Base-by-base conservation (phyloP, 2,113 vertebrate species). In the Nerophis lumbriciformis region DNA sequence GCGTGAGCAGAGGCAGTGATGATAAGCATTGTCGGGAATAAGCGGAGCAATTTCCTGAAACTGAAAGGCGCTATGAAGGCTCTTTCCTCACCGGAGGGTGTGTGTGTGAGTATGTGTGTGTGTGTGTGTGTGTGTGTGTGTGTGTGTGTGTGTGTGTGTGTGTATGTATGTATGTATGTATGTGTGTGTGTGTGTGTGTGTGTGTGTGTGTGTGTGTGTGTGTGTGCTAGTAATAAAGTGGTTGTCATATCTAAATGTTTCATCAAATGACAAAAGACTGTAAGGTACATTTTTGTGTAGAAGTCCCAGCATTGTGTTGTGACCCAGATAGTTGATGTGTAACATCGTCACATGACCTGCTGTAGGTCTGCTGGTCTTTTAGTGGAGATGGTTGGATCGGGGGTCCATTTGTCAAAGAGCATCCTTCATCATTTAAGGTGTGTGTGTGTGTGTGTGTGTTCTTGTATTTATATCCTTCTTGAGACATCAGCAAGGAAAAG, bases 291-390 rank as follows among this genome's bases (percentile, higher is more conserved):
- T 67, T 51, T 62, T 72, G 52, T 65, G 59, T 64, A 38, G 61
- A 67, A 51, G 58, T 67, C 60, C 53, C 56, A 38, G 61, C 55
- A n/a, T 48, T 53, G 61, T 54, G 63, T 62, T 57, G 42, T 68
- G 83, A 76, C 80, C 79, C 75, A 80, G 69, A 79, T 79, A 42
- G 39, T 8, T 72, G 66, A 61, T 68, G 53, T 28, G 35, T 66
- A 80, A 87, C 80, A 85, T 73, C 81, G 85, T 83, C 80, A 82
- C 82, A 81, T 78, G 62, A 68, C 70, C 67, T 69, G 61, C 71
- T 78, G 66, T 75, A 66, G 76, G 63, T 73, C 56, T 59, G 66
- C 61, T 72, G 70, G 19, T 19, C 19, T 19, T 19, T 19, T 76
- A 53, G n/a, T 53, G 2, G 35, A 53, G 52, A 13, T 37, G 52